phyloP scores from a whole-genome alignment of 2,113 vertebrate species.

The Thomomys bottae region DNA sequence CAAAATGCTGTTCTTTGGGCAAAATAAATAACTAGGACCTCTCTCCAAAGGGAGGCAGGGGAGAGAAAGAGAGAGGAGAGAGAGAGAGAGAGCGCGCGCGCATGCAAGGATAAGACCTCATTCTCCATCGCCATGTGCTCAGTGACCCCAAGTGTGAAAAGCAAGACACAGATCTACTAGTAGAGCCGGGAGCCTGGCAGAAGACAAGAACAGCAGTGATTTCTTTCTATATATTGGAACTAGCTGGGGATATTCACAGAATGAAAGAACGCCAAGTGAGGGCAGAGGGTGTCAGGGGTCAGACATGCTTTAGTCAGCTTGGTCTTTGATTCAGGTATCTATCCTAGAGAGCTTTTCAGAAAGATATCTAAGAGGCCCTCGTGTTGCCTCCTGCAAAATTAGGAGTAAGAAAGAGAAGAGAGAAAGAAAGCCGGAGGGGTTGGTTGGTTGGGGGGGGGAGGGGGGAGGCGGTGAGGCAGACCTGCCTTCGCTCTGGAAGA shows the following conservation, averaged over 20 bases:
- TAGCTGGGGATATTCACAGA: not conserved
- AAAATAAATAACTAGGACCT: not conserved
- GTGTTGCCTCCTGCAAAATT: constrained; percentile 50
- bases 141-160: not conserved
- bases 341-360: constrained; percentile 40
- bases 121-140: not conserved
- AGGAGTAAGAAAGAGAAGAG: constrained; percentile 10
- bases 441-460: too few species aligned
- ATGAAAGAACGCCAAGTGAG: not conserved
- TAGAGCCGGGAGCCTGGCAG: not conserved
- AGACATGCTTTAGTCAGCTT: not conserved
- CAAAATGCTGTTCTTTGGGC: not conserved
- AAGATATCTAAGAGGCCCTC: not conserved
- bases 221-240: not conserved
- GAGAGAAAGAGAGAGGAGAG: too few species aligned
- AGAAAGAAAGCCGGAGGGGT: constrained; percentile 4
- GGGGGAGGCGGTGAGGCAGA: not conserved
- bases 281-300: not conserved
- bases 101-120: not conserved
- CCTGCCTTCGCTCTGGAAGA: constrained; percentile 67
- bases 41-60: not conserved
- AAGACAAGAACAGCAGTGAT: not conserved
- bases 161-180: not conserved
- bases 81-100: too few species aligned
- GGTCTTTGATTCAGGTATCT: not conserved